Percentiles rank a stretch among this genome's conserved stretches.
phyloP scores from a whole-genome alignment of 2,797 vertebrate genomes.

The Pseudochirops corinnae region DNA sequence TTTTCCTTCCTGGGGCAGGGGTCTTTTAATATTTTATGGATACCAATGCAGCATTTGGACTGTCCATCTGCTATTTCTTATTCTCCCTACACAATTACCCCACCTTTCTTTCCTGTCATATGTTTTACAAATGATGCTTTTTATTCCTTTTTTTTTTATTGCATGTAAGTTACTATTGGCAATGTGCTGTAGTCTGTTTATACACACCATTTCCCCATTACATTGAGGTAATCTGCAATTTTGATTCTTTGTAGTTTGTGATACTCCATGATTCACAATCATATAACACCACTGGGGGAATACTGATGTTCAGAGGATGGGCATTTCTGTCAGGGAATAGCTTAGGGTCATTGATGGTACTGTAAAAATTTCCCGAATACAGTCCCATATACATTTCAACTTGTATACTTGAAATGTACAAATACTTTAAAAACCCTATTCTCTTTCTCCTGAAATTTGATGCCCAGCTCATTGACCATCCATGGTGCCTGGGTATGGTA shows the following conservation, averaged over 20 bases:
- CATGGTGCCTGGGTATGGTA: neutral
- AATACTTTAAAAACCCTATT: neutral
- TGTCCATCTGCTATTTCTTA: neutral
- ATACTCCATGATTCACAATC: neutral
- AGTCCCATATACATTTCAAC: neutral
- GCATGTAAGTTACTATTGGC: neutral
- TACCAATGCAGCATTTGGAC: neutral
- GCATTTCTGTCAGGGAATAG: neutral
- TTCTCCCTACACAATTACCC: neutral
- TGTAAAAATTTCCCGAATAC: neutral
- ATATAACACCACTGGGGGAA: neutral
- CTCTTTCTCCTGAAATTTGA: neutral
- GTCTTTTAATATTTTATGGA: neutral
- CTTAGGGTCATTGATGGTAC: neutral
- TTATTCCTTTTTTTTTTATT: neutral
- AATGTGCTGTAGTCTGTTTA: neutral
- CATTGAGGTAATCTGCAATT: neutral
- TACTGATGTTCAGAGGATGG: neutral
- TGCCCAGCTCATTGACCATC: neutral
- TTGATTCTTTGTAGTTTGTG: neutral
- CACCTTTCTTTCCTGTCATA: neutral
- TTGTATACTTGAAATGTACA: neutral
- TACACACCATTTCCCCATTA: neutral
- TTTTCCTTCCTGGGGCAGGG: neutral
- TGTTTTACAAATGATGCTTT: neutral